Evolutionary conservation across 2,113 vertebrate genomes (phyloP).

Genomic region (Rhinichthys klamathensis): DNA sequence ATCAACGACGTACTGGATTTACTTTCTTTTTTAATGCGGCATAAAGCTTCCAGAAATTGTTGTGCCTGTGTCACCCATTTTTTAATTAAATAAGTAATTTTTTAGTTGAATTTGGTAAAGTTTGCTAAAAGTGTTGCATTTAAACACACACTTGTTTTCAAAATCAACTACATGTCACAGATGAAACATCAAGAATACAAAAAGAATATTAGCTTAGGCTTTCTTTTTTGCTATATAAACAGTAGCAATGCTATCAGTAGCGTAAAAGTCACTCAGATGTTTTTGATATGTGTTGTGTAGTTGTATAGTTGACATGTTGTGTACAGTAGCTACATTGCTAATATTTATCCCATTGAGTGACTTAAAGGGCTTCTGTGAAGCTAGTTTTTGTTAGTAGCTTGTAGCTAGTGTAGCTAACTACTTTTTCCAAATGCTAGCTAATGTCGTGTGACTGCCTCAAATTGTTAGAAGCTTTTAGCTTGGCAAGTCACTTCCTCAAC

Average conservation of each 20-base stretch:
- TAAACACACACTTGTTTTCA: not conserved
- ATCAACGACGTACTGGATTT: conserved; percentile 4
- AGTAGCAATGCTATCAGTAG: not conserved
- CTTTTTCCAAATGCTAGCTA: not conserved
- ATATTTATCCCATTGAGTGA: not conserved
- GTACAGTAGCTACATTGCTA: not conserved
- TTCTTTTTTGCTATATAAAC: not conserved
- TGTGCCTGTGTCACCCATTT: not conserved
- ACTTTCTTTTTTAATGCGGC: conserved; percentile 17
- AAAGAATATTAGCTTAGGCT: not conserved
- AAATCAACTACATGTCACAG: not conserved
- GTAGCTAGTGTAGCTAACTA: not conserved
- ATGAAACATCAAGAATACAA: not conserved
- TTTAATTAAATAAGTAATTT: not conserved
- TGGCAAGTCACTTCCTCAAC: not conserved
- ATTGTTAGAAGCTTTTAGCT: not conserved
- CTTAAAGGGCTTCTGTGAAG: not conserved
- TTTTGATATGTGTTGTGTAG: not conserved
- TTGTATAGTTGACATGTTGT: no score
- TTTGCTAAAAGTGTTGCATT: not conserved
- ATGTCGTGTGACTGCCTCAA: not conserved
- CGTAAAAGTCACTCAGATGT: not conserved
- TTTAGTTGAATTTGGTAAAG: not conserved
- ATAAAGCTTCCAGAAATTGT: not conserved
- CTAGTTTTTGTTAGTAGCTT: not conserved